Percentiles rank a stretch among this genome's conserved stretches.
Conservation (phyloP, 2,113 vertebrate genomes). For the Grammomys dolichurus region DNA sequence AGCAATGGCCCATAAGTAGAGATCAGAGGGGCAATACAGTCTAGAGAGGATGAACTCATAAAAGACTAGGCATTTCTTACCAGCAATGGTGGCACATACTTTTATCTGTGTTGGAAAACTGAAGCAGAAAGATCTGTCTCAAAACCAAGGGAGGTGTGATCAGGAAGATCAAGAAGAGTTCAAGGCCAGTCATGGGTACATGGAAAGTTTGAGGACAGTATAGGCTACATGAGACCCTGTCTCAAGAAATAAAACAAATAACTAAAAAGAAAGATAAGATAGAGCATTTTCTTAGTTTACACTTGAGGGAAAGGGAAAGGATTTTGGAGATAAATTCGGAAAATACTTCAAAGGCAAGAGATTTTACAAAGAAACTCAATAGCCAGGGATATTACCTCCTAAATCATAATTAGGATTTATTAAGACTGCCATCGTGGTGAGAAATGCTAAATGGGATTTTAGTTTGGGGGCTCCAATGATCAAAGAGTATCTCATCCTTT, state of each 20-base stretch:
- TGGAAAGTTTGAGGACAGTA: neutral
- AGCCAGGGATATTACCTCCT: neutral
- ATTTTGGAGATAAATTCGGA: constrained; percentile 44
- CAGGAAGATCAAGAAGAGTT: neutral
- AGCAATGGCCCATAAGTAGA: constrained; percentile 6
- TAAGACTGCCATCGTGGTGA: neutral
- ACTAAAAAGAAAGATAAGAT: neutral
- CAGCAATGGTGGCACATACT: neutral
- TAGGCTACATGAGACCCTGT: neutral
- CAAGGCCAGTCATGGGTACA: neutral
- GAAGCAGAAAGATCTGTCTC: neutral
- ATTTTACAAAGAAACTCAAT: neutral
- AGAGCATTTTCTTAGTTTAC: constrained; percentile 18
- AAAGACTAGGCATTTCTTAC: constrained; percentile 29
- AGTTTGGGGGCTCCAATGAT: neutral
- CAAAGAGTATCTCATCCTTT: neutral
- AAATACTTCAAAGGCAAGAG: constrained; percentile 32
- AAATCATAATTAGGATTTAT: neutral
- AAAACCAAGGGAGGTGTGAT: neutral
- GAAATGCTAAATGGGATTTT: neutral
- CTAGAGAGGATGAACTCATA: neutral
- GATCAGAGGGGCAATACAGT: neutral
- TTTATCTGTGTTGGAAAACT: neutral
- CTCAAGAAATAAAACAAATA: neutral
- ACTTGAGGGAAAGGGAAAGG: constrained; percentile 54